Evolutionary conservation across 1,140 invertebrate species (phyloP), one percentile per base, ranked within the genome.

Genomic region (Phenacoccus solenopsis): DNA sequence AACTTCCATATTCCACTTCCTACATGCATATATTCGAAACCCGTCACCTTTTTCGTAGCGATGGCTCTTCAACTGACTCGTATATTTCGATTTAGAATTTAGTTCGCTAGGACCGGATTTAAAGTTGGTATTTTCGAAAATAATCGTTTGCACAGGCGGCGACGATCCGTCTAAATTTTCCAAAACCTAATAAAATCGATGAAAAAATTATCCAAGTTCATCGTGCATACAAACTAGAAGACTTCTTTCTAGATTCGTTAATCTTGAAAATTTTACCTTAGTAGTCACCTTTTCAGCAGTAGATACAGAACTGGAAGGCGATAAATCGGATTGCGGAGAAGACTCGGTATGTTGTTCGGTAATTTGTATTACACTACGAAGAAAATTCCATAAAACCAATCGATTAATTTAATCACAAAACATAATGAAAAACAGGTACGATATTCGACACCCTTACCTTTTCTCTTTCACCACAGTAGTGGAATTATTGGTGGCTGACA

Each of bases 91-190:
- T 69, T 83, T 83, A 3, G 76, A 80, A n/a, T n/a, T n/a, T 73
- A 80, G 74, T 71, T 79, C 72, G 76, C 81, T 85, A 75, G 76
- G 84, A 75, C 78, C 78, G 70, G 86, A 84, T 79, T 90, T 90
- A 75, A 90, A 93, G 77, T 94, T 94, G 0, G 91, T 94, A 78
- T 94, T 94, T 77, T 94, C 93, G 77, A 94, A 94, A 70, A 94
- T 93, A 32, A 94, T 88, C 0, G 91, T 94, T 76, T 92, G 88
- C 16, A 93, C 90, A 0, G 90, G 89, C 0, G 89, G 84, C 4
- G 87, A 88, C 0, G 86, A 82, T 5, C 87, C 87, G 77, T 91
- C 88, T n/a, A 86, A 82, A 75, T 82, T 84, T n/a, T 85, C 83
- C 27, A 76, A 68, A 70, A 79, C 76, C 81, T 84, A 74, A 67